Evolutionary conservation across 2,888 invertebrate species (phyloP), one percentile per base, ranked within the genome.

Genomic region (Euzophera pinguis): DNA sequence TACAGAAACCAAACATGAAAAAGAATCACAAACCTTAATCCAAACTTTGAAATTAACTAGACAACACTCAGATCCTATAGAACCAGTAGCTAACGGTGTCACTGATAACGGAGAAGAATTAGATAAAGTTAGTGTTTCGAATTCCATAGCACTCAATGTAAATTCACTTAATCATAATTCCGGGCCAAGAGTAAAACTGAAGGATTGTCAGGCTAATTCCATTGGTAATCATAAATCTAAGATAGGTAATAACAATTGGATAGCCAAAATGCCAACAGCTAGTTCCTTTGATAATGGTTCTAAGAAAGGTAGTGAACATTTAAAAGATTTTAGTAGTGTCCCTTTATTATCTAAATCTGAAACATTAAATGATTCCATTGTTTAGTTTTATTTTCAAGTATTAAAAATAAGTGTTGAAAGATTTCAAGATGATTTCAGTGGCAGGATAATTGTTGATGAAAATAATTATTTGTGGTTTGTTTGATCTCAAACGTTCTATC

Each of bases 201-300:
- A 85, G 73, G 88, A 88, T 35, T 74, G 73, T 34, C 78, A 81
- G 50, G 65, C 66, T 58, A 85, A 81, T 47, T 73, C 82, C 3
- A 66, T 83, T 34, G 75, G 77, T 16, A 85, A 83, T 59, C 78
- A 83, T 63, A 86, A 82, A 60, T 67, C 77, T 32, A 86, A 86
- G 67, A 71, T 84, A 66, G 90, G 88, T 58, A 90, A 90, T 71
- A 91, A 91, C 58, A 90, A 90, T 72, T 91, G 90, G 89, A 81
- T 90, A 59, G 76, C 88, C 1, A 89, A 88, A 56, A 60, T 90
- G 53, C 80, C 89, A 0, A 78, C 88, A 9, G 83, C 90, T 1
- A 88, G 84, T 60, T 90, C 90, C 35, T 90, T 90, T 50, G 90
- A 90, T 52, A 84, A 84, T 55, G 81, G 84, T 13, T 67, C 81